Base-by-base conservation (phyloP, 2,888 invertebrate species). In the Uropetala carovei region DNA sequence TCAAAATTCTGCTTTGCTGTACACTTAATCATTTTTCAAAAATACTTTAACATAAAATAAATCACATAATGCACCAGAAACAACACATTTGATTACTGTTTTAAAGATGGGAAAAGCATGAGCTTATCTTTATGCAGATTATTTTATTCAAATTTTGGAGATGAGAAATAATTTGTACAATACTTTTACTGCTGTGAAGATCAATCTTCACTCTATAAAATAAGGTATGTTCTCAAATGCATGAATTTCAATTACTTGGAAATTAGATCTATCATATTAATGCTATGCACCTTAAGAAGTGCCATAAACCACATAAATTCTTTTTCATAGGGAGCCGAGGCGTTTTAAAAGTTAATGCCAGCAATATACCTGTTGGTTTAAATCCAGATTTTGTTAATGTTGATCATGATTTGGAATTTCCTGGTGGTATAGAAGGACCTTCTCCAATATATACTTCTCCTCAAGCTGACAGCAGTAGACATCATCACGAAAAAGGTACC, bases 321-420 rank as follows among this genome's bases (percentile, higher is more conserved):
- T 64, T 43, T 64, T 89, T 43, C 89, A n/a, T 89, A 89, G 89
- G 89, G 64, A 89, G 68, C 89, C 30, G 27, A 43, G 89, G 89
- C 43, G 68, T 89, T 60, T 64, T 89, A 64, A 89, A 64, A n/a
- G 89, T 92, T 16, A 92, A 86, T 14, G n/a, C 64, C 89, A 84
- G 92, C 27, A 59, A 83, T 81, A 84, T 92, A 57, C 59, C 92
- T 13, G 92, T 92, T 57, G 92, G 92, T 60, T 91, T 93, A 43
- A 93, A 93, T 86, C 92, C 93, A 91, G 96, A 96, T 92, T 94
- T 96, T 3, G 95, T 96, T 93, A 95, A 96, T 93, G 94, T 95
- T 0, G 96, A 95, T 1, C 95, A 94, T 93, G 96, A 96, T 94
- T 94, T 96, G 92, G 96, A 96, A 81, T 95, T 96, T 0, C 96